phyloP scores from a whole-genome alignment of 2,888 invertebrate species.

The Nysson spinosus region DNA sequence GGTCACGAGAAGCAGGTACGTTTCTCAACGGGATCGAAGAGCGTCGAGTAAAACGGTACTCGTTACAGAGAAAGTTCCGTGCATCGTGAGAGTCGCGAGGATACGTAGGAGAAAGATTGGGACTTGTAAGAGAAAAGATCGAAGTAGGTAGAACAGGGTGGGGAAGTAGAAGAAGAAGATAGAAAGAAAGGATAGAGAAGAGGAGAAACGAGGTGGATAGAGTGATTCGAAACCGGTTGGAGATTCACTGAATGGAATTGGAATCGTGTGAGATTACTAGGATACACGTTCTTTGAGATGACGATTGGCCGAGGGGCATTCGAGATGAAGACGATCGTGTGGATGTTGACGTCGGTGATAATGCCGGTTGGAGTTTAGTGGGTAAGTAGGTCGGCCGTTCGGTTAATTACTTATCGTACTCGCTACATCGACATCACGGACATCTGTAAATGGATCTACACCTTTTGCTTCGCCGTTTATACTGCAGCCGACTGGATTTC shows the following conservation, averaged over 20 bases:
- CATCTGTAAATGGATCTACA: background rate
- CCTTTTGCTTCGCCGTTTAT: background rate
- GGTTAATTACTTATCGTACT: slow-evolving; percentile 69
- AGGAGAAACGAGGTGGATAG: background rate
- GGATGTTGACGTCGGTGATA: slow-evolving; percentile 28
- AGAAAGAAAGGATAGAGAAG: slow-evolving; percentile 14
- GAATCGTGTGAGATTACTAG: background rate
- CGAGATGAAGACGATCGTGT: slow-evolving; percentile 11
- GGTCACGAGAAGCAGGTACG: too few relatives aligned
- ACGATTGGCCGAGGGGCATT: slow-evolving; percentile 27
- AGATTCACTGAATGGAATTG: background rate
- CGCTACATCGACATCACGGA: slow-evolving; percentile 7
- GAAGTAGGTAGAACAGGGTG: background rate
- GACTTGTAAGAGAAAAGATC: too few relatives aligned
- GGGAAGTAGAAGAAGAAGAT: background rate
- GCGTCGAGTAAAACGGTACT: slow-evolving; percentile 74
- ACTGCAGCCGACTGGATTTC: background rate
- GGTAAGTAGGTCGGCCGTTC: slow-evolving; percentile 74
- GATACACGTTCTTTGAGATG: too few relatives aligned
- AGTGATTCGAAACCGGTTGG: background rate
- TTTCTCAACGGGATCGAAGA: too few relatives aligned
- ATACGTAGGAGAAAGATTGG: slow-evolving; percentile 10
- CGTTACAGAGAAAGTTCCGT: slow-evolving; percentile 73
- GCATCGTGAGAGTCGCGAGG: slow-evolving; percentile 31
- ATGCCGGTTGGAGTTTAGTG: slow-evolving; percentile 67